Conservation (phyloP, 2,797 vertebrate genomes). For the Otus scops region DNA sequence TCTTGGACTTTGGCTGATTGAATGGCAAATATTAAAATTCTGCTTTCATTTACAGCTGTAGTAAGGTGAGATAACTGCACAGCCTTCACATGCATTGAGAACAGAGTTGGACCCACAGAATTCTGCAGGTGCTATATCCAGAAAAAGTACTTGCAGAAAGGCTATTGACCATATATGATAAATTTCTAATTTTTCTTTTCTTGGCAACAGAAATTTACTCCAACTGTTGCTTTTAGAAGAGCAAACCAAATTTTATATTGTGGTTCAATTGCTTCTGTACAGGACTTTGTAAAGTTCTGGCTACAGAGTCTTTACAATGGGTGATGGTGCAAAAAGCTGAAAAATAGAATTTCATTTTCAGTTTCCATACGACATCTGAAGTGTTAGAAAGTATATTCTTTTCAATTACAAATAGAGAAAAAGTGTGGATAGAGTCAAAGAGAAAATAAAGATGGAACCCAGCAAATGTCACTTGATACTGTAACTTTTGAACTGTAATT, state of each 20-base stretch:
- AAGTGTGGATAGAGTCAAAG: background rate
- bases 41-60: background rate
- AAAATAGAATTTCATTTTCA: conserved; percentile 54
- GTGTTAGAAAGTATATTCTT: conserved; percentile 41
- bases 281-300: background rate
- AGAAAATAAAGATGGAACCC: conserved; percentile 45
- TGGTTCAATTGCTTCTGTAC: background rate
- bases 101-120: background rate
- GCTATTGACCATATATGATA: background rate
- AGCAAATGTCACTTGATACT: background rate
- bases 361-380: conserved; percentile 24
- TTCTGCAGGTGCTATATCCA: background rate
- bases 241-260: background rate
- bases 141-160: background rate
- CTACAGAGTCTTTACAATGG: background rate
- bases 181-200: background rate
- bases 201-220: background rate
- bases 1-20: background rate
- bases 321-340: conserved; percentile 14
- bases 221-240: background rate
- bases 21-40: background rate
- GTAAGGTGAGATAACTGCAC: background rate
- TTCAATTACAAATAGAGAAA: conserved; percentile 44
- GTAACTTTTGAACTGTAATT: conserved; percentile 35
- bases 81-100: background rate